Evolutionary conservation across 2,113 vertebrate genomes (phyloP).

Genomic region (Xiphophorus couchianus): DNA sequence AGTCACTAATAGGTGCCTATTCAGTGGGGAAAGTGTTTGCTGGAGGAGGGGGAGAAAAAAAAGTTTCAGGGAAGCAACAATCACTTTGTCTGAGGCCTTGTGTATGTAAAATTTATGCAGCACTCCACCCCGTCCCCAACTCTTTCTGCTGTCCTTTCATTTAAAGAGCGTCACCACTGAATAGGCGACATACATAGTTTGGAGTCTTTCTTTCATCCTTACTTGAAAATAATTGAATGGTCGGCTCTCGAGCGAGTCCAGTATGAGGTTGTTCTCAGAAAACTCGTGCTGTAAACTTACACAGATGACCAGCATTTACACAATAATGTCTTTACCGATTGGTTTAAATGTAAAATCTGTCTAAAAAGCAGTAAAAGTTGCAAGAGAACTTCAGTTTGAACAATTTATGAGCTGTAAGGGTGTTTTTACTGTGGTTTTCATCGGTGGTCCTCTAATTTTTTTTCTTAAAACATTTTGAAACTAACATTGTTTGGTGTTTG

Average conservation of each 20-base stretch:
- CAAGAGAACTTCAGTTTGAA: background rate
- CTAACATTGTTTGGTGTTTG: too few species aligned
- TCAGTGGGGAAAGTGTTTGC: constrained; percentile 84
- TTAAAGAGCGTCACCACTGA: constrained; percentile 75
- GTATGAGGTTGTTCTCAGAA: constrained; percentile 27
- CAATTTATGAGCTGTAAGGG: background rate
- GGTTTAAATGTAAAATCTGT: background rate
- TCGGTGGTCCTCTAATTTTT: too few species aligned
- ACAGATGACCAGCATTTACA: constrained; percentile 19
- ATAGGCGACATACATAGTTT: constrained; percentile 77
- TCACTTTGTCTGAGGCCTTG: constrained; percentile 79
- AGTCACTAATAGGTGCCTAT: constrained; percentile 86
- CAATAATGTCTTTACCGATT: background rate
- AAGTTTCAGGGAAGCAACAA: constrained; percentile 80
- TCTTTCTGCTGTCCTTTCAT: constrained; percentile 63
- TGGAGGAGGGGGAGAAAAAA: constrained; percentile 69
- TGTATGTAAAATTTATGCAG: constrained; percentile 83
- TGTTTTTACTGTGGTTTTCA: too few species aligned
- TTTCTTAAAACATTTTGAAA: too few species aligned
- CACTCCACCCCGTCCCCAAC: constrained; percentile 49
- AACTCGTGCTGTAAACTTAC: constrained; percentile 6
- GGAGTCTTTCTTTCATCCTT: constrained; percentile 78
- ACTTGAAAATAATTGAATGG: constrained; percentile 78
- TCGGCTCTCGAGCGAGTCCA: constrained; percentile 66
- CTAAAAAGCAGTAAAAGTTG: background rate